A percentile compares a stretch with the other conserved stretches of the same genome.
These are phyloP conservation scores for Poeciliopsis turneri DNA, from an alignment of 2,797 vertebrate genomes.

Conservation along the genomic window DNA sequence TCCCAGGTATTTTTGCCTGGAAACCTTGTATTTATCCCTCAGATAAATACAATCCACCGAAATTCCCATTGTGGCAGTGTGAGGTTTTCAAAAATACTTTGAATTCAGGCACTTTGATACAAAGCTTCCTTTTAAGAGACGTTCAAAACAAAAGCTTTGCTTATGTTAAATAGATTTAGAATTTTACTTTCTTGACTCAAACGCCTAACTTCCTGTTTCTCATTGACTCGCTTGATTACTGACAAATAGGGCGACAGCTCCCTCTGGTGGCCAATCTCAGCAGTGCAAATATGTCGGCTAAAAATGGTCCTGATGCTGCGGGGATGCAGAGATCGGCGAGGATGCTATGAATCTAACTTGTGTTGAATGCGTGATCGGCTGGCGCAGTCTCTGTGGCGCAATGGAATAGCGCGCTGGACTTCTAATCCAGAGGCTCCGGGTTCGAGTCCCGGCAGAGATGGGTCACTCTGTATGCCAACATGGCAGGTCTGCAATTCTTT, in stretches of 20 bases:
- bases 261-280: constrained; percentile 49
- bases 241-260: not conserved
- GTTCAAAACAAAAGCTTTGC: not conserved
- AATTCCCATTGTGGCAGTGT: not conserved
- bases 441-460: constrained; percentile 99
- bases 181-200: constrained; percentile 30
- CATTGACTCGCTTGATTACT: rapidly evolving
- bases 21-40: not conserved
- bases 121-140: not conserved
- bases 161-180: rapidly evolving
- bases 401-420: constrained; percentile 99
- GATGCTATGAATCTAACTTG: constrained; percentile 63
- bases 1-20: not conserved
- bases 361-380: constrained; percentile 81
- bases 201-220: not conserved
- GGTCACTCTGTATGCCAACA: constrained; percentile 59
- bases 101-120: not conserved
- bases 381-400: constrained; percentile 99
- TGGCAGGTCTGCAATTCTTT: constrained; percentile 51
- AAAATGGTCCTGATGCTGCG: constrained; percentile 84
- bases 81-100: not conserved
- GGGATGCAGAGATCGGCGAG: constrained; percentile 43
- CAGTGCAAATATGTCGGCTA: constrained; percentile 42
- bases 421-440: constrained; percentile 99
- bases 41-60: not conserved